These are phyloP conservation scores for Drosophila lacteicornis DNA, from an alignment of 1,140 invertebrate genomes.

Conservation along the genomic window DNA sequence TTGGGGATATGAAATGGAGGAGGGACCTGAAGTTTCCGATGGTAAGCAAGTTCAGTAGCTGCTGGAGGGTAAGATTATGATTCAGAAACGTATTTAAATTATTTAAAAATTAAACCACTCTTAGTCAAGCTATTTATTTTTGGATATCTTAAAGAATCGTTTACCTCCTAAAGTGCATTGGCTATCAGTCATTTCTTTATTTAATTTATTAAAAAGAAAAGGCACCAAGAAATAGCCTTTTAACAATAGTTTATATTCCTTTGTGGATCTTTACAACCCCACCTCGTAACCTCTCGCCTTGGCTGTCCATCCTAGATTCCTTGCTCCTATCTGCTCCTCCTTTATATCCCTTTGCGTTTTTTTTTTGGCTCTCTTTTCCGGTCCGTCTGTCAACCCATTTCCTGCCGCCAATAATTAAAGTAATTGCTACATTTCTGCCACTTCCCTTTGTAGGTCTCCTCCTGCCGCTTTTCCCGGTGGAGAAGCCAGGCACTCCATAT, in stretches of 20 bases:
- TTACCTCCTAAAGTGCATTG: no score
- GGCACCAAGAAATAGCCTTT: neutral
- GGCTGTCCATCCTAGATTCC: slow-evolving; percentile 36
- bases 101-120: neutral
- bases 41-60: neutral
- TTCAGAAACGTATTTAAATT: neutral
- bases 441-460: slow-evolving; percentile 62
- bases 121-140: no score
- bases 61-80: neutral
- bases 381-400: slow-evolving; percentile 77
- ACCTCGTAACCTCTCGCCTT: slow-evolving; percentile 17
- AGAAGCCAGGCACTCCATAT: slow-evolving; percentile 9
- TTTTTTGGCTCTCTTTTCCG: slow-evolving; percentile 39
- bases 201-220: neutral
- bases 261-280: slow-evolving; percentile 2
- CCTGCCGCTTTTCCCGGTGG: neutral
- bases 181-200: neutral
- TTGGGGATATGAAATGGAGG: neutral
- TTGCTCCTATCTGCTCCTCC: slow-evolving; percentile 5
- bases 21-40: neutral
- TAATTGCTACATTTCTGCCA: slow-evolving; percentile 82
- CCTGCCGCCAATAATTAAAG: slow-evolving; percentile 83
- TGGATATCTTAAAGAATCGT: no score
- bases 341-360: slow-evolving; percentile 10
- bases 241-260: no score